Evolutionary conservation across 2,888 invertebrate species (phyloP).

Genomic region (Rugalucina vietnamica): DNA sequence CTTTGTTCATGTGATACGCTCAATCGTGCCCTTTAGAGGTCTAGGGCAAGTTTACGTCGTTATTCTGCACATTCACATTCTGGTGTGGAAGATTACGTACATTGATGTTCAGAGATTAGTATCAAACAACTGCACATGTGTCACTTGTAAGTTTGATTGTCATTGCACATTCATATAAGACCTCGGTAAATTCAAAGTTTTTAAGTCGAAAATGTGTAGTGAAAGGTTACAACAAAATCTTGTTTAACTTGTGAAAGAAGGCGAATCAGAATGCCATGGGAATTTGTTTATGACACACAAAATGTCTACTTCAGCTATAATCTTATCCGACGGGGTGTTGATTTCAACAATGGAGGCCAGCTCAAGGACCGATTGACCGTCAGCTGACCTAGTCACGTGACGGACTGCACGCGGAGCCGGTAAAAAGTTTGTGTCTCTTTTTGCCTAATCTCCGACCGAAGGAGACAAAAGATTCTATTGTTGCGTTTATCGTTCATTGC

Average conservation of each 20-base stretch:
- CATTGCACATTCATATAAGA: too few relatives aligned
- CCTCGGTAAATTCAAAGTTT: too few relatives aligned
- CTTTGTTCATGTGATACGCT: too few relatives aligned
- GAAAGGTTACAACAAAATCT: neutral
- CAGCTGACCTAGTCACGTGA: conserved; percentile 36
- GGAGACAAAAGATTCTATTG: neutral
- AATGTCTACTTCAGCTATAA: conserved; percentile 24
- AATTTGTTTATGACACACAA: conserved; percentile 4
- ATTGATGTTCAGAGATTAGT: too few relatives aligned
- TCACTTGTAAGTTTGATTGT: too few relatives aligned
- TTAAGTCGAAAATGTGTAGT: neutral
- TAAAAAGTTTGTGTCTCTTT: conserved; percentile 27
- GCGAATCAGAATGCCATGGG: neutral
- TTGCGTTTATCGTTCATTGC: neutral
- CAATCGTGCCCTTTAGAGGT: too few relatives aligned
- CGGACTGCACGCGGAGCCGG: conserved; percentile 19
- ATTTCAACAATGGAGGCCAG: conserved; percentile 22
- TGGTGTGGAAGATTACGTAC: too few relatives aligned
- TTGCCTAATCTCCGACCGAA: conserved; percentile 3
- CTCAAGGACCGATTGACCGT: conserved; percentile 25
- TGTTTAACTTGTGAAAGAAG: conserved; percentile 1
- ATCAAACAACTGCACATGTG: too few relatives aligned
- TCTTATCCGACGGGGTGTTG: conserved; percentile 19
- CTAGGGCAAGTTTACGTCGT: too few relatives aligned
- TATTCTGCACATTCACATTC: too few relatives aligned